Conservation (phyloP, 2,888 invertebrate species). For the Tetrapedia diversipes region DNA sequence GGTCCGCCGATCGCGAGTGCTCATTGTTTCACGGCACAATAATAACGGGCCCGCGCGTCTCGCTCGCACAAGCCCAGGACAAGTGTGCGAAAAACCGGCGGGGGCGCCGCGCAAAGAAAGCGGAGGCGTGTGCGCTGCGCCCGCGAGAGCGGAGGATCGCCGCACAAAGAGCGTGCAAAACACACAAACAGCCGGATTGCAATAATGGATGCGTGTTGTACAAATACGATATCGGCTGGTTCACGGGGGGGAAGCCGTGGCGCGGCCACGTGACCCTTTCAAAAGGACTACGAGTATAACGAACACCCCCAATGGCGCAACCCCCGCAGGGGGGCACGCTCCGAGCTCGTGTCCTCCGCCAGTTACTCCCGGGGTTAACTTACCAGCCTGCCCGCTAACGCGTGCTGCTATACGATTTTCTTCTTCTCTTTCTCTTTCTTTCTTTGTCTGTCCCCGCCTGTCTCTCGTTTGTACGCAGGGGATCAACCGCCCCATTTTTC, state of each 20-base stretch:
- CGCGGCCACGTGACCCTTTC: constrained; percentile 79
- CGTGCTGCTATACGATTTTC: constrained; percentile 52
- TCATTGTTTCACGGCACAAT: constrained; percentile 78
- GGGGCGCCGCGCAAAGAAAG: constrained; percentile 59
- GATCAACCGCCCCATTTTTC: too few relatives aligned
- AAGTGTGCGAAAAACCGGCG: constrained; percentile 75
- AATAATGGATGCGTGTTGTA: constrained; percentile 82
- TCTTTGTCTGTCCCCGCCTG: not conserved
- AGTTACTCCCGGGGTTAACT: constrained; percentile 78
- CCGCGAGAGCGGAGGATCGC: constrained; percentile 44
- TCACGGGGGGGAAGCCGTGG: constrained; percentile 73
- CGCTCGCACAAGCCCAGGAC: constrained; percentile 58
- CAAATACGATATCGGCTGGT: constrained; percentile 82
- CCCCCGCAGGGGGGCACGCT: constrained; percentile 69
- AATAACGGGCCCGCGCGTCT: constrained; percentile 67
- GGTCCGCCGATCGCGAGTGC: constrained; percentile 69
- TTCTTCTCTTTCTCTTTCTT: not conserved
- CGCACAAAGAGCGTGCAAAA: constrained; percentile 73
- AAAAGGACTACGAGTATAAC: constrained; percentile 77
- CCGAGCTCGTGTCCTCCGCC: constrained; percentile 71
- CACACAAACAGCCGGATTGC: constrained; percentile 81
- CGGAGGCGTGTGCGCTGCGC: constrained; percentile 23
- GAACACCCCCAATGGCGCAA: constrained; percentile 80
- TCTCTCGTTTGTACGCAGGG: too few relatives aligned
- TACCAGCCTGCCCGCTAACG: constrained; percentile 70